These are phyloP conservation scores for Ochropleura leucogaster DNA, from an alignment of 2,888 invertebrate genomes.

Conservation along the genomic window DNA sequence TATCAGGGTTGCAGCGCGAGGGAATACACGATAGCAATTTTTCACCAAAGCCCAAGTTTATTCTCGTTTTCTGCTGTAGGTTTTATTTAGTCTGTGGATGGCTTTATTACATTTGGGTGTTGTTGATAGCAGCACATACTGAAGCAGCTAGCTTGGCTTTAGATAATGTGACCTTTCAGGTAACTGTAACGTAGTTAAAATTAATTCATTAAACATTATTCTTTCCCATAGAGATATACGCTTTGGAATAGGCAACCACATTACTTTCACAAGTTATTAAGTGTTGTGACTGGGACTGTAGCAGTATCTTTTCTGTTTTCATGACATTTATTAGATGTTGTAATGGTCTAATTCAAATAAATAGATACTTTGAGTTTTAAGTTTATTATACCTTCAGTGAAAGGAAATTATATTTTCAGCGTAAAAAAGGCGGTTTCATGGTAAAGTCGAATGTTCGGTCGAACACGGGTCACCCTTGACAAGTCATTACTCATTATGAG, in stretches of 20 bases:
- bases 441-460: constrained; percentile 48
- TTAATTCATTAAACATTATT: constrained; percentile 22
- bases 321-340: too few relatives aligned
- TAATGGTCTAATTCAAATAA: too few relatives aligned
- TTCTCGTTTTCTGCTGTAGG: constrained; percentile 33
- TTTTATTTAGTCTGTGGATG: constrained; percentile 18
- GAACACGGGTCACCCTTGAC: constrained; percentile 59
- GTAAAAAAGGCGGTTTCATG: constrained; percentile 40
- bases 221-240: too few relatives aligned
- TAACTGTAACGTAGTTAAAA: constrained; percentile 7
- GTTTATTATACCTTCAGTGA: constrained; percentile 24
- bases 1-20: constrained; percentile 49
- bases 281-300: too few relatives aligned
- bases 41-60: constrained; percentile 25
- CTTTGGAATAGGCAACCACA: too few relatives aligned
- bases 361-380: too few relatives aligned
- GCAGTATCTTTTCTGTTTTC: too few relatives aligned
- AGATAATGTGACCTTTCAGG: neutral
- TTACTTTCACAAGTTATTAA: too few relatives aligned
- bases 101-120: constrained; percentile 10
- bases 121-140: neutral
- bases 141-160: neutral
- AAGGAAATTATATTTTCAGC: constrained; percentile 38
- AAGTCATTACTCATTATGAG: constrained; percentile 62
- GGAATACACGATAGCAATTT: constrained; percentile 56